A percentile compares a stretch with the other conserved stretches of the same genome.
These are phyloP conservation scores for Danionella cerebrum DNA, from an alignment of 2,113 vertebrate species.

Conservation along the genomic window DNA sequence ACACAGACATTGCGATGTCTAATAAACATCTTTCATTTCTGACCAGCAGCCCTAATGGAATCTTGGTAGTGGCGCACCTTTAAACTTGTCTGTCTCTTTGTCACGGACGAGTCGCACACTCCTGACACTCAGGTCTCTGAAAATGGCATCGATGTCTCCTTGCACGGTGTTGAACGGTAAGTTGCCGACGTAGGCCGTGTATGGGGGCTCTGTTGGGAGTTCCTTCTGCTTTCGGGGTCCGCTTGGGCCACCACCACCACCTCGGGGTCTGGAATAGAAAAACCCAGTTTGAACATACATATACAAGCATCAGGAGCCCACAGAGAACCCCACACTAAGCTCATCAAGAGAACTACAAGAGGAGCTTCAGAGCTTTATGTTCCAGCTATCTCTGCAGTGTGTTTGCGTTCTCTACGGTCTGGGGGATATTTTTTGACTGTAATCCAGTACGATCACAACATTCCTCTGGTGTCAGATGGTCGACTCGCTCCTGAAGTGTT, in stretches of 20 bases:
- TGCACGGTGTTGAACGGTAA: constrained; percentile 96
- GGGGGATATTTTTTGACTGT: not conserved
- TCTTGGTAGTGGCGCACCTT: constrained; percentile 67
- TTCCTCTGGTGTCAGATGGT: constrained; percentile 31
- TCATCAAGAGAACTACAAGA: too few relatives aligned
- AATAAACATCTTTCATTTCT: too few relatives aligned
- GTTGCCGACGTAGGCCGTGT: constrained; percentile 93
- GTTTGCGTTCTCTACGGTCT: too few relatives aligned
- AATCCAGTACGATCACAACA: constrained; percentile 8
- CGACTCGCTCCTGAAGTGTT: not conserved
- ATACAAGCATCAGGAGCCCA: too few relatives aligned
- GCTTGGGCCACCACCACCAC: constrained; percentile 63
- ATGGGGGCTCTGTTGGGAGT: constrained; percentile 92
- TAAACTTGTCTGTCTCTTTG: constrained; percentile 99
- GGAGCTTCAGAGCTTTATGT: too few relatives aligned
- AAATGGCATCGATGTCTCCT: constrained; percentile 95
- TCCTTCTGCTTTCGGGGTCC: constrained; percentile 89
- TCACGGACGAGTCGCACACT: constrained; percentile 94
- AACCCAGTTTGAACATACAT: too few relatives aligned
- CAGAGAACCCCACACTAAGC: too few relatives aligned
- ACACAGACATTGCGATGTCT: too few relatives aligned
- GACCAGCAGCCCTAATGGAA: too few relatives aligned
- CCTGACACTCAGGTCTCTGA: constrained; percentile 88
- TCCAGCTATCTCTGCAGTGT: too few relatives aligned
- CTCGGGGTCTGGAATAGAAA: constrained; percentile 69